A percentile compares a stretch with the other conserved stretches of the same genome.
phyloP scores from a whole-genome alignment of 2,888 invertebrate genomes.

The Anagyrus pseudococci region DNA sequence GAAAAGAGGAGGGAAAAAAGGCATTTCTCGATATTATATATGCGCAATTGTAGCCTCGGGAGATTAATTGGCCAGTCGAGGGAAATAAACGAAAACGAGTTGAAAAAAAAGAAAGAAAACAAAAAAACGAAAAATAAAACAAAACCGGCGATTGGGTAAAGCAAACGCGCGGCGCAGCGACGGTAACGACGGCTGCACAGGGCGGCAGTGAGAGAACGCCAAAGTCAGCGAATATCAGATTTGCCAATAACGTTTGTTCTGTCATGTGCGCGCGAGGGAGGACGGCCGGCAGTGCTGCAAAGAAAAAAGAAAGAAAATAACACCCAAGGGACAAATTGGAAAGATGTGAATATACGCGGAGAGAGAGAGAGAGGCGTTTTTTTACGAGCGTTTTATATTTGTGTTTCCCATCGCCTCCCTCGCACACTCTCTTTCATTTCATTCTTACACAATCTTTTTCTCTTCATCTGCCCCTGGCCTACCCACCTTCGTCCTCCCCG shows the following conservation, averaged over 20 bases:
- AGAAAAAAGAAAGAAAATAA: not conserved
- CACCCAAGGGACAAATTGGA: conserved; percentile 27
- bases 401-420: conserved; percentile 4
- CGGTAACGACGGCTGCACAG: not conserved
- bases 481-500: too few species aligned
- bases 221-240: conserved; percentile 23
- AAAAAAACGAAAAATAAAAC: too few species aligned
- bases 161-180: too few species aligned
- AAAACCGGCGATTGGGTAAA: too few species aligned
- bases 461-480: not conserved
- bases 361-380: not conserved
- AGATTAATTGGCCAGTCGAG: conserved; percentile 20
- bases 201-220: conserved; percentile 3
- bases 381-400: conserved; percentile 18
- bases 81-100: conserved; percentile 16
- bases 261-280: too few species aligned
- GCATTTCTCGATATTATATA: not conserved
- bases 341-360: too few species aligned
- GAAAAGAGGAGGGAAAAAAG: not conserved
- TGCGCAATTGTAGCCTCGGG: conserved; percentile 8
- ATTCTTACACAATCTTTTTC: not conserved
- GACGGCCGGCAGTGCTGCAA: too few species aligned
- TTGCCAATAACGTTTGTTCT: conserved; percentile 16
- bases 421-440: conserved; percentile 19
- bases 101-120: not conserved